Evolutionary conservation across 2,113 vertebrate genomes (phyloP).

Genomic region (Callorhinus ursinus): DNA sequence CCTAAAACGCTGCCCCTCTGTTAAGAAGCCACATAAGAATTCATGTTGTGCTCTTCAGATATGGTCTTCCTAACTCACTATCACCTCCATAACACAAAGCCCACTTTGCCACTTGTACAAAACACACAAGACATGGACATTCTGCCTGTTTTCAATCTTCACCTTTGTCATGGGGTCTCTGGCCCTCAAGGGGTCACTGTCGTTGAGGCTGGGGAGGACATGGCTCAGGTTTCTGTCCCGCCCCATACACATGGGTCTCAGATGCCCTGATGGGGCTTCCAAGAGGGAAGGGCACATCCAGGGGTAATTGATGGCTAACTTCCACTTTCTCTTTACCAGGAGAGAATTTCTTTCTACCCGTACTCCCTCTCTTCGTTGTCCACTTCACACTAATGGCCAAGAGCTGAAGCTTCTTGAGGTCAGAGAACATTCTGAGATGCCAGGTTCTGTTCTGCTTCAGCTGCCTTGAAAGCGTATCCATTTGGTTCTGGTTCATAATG

Average conservation of each 20-base stretch:
- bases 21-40: not conserved
- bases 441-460: not conserved
- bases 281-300: not conserved
- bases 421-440: not conserved
- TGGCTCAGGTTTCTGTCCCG: not conserved
- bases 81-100: not conserved
- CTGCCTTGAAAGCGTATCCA: rapidly evolving
- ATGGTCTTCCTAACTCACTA: not conserved
- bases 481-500: conserved; percentile 6
- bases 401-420: not conserved
- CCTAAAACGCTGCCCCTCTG: not conserved
- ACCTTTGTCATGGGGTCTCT: not conserved
- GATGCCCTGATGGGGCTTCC: not conserved
- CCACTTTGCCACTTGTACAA: too few relatives aligned
- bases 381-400: not conserved
- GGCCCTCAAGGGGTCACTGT: not conserved
- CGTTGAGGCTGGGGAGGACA: too few relatives aligned
- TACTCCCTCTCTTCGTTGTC: not conserved
- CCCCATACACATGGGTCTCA: not conserved
- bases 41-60: not conserved
- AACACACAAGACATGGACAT: not conserved
- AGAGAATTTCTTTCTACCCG: not conserved
- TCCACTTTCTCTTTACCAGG: not conserved
- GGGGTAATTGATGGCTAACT: not conserved
- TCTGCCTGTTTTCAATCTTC: not conserved